These are phyloP conservation scores for Crioceris asparagi DNA, from an alignment of 2,888 invertebrate genomes.

Conservation along the genomic window DNA sequence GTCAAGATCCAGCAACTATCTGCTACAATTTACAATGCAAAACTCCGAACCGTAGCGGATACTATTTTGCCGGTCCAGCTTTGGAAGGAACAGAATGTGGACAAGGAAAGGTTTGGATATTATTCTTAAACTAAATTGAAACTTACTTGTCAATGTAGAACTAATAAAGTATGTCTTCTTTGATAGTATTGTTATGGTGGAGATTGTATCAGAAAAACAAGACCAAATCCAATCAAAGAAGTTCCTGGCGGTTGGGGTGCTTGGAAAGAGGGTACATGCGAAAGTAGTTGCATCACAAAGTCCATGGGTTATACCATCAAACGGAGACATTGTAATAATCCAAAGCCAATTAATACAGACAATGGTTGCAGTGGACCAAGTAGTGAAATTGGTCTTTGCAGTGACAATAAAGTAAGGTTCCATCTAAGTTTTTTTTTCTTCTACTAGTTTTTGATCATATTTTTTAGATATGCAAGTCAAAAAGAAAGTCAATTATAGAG, in stretches of 20 bases:
- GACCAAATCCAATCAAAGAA: conserved; percentile 33
- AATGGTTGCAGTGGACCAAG: conserved; percentile 51
- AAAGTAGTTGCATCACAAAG: conserved; percentile 54
- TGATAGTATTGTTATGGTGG: conserved; percentile 58
- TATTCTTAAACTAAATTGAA: neutral
- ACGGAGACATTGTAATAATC: conserved; percentile 46
- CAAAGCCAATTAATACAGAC: conserved; percentile 41
- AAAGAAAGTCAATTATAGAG: conserved; percentile 43
- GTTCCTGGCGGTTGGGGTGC: conserved; percentile 50
- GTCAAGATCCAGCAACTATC: conserved; percentile 37
- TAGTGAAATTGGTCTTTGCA: conserved; percentile 55
- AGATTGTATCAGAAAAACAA: conserved; percentile 43
- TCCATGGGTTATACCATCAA: conserved; percentile 51
- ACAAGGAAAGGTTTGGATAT: conserved; percentile 41
- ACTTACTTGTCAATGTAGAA: neutral
- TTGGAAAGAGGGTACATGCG: conserved; percentile 52
- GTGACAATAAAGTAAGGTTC: conserved; percentile 47
- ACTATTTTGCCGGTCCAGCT: conserved; percentile 72
- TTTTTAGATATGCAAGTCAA: conserved; percentile 40
- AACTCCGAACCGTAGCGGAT: conserved; percentile 61
- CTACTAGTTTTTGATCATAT: neutral
- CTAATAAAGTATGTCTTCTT: neutral
- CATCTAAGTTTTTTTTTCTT: neutral
- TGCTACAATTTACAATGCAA: conserved; percentile 62
- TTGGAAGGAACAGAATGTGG: conserved; percentile 70